These are phyloP conservation scores for Microchrysa polita DNA, from an alignment of 2,888 invertebrate species.

Conservation along the genomic window DNA sequence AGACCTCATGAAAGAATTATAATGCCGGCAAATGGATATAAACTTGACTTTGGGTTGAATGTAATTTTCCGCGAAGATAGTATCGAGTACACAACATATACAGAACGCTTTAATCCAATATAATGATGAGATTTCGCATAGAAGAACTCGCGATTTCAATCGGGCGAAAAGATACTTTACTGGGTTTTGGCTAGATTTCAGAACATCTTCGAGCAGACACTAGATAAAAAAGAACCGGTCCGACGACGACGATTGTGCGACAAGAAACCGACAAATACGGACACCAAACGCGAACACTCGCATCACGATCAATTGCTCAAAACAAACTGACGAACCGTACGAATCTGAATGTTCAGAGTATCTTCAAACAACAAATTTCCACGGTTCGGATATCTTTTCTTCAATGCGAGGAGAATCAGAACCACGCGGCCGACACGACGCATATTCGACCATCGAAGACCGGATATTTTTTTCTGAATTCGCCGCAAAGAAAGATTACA, in stretches of 20 bases:
- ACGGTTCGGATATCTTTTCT: no score
- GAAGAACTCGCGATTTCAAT: not conserved
- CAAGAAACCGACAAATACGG: not conserved
- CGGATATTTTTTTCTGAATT: no score
- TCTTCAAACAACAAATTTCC: not conserved
- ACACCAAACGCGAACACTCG: conserved; percentile 1
- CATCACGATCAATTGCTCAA: conserved; percentile 37
- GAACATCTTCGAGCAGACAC: conserved; percentile 12
- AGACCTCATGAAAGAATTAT: no score
- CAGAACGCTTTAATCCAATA: conserved; percentile 4
- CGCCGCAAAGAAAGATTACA: no score
- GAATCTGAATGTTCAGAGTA: no score
- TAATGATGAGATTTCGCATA: not conserved
- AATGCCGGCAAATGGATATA: not conserved
- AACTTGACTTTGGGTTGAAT: not conserved
- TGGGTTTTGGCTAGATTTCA: no score
- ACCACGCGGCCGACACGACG: no score
- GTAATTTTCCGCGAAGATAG: not conserved
- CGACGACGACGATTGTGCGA: conserved; percentile 23
- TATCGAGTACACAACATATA: not conserved
- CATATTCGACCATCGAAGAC: no score
- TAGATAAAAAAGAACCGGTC: conserved; percentile 37
- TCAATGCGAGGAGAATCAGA: no score
- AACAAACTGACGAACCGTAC: conserved; percentile 35
- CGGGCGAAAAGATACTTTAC: no score